phyloP scores from a whole-genome alignment of 2,888 invertebrate genomes.

The Lepidonotus clava region DNA sequence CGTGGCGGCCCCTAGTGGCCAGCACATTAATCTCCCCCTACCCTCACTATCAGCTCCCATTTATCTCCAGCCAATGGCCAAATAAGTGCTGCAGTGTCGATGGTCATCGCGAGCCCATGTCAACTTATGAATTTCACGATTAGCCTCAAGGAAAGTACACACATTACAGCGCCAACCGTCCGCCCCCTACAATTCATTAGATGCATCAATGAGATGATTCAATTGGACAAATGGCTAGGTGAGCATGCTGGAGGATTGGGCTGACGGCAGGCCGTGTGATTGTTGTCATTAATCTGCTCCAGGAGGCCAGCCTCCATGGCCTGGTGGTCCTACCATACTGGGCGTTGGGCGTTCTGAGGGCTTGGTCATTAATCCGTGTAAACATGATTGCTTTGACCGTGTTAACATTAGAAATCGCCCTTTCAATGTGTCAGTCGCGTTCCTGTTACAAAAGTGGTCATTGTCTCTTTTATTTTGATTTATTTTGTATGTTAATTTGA shows the following conservation, averaged over 20 bases:
- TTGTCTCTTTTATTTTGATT: too few species aligned
- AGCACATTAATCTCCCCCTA: constrained; percentile 23
- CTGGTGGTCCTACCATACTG: too few species aligned
- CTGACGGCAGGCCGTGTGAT: background rate
- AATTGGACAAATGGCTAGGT: constrained; percentile 18
- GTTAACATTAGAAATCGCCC: too few species aligned
- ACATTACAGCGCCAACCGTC: constrained; percentile 1
- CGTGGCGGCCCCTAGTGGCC: background rate
- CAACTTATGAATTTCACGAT: constrained; percentile 49
- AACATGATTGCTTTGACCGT: too few species aligned
- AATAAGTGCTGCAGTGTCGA: constrained; percentile 39
- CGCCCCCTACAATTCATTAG: constrained; percentile 46
- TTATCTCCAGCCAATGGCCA: constrained; percentile 40
- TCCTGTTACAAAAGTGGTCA: too few species aligned
- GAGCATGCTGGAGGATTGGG: too few species aligned
- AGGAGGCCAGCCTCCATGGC: too few species aligned
- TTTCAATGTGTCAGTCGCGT: too few species aligned
- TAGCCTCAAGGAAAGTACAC: constrained; percentile 38
- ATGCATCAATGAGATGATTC: constrained; percentile 36
- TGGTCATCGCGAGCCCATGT: constrained; percentile 35
- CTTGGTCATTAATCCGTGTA: too few species aligned
- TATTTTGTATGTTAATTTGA: too few species aligned
- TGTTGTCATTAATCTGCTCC: background rate
- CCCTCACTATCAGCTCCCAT: background rate
- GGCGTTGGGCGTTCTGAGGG: too few species aligned